Evolutionary conservation across 2,113 vertebrate species (phyloP).

Genomic region (Boulengeromyrus knoepffleri): DNA sequence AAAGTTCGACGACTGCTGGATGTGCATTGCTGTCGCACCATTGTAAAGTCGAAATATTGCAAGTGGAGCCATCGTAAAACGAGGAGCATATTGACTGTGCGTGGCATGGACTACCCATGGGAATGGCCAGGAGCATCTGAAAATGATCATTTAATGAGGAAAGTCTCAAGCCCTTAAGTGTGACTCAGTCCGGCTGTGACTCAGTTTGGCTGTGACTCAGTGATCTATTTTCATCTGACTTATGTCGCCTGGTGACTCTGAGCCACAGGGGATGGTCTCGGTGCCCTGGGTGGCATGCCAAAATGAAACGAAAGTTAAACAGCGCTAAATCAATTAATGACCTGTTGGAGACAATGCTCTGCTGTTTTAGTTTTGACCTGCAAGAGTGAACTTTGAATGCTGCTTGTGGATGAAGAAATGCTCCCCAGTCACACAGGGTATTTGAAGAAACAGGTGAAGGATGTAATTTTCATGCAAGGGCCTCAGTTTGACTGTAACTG

Average conservation of each 20-base stretch:
- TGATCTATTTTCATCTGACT: not conserved
- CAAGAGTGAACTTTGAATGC: not conserved
- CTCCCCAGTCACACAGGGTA: not conserved
- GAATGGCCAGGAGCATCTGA: not conserved
- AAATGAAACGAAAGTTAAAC: not conserved
- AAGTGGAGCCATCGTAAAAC: not conserved
- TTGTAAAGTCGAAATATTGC: not conserved
- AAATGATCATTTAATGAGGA: not conserved
- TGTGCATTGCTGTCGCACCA: not conserved
- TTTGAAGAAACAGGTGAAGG: not conserved
- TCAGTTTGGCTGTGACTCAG: not conserved
- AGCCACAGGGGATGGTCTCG: not conserved
- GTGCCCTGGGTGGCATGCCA: not conserved
- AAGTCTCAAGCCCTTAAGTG: not conserved
- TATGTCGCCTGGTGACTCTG: not conserved
- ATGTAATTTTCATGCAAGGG: not conserved
- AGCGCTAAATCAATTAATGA: not conserved
- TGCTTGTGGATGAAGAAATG: not conserved
- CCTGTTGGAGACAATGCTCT: not conserved
- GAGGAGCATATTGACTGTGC: not conserved
- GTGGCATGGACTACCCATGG: not conserved
- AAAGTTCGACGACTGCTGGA: not conserved
- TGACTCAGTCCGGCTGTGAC: not conserved
- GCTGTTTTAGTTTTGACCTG: not conserved
- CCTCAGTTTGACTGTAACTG: not conserved